These are phyloP conservation scores for Gobius niger DNA, from an alignment of 2,113 vertebrate species.

Conservation along the genomic window DNA sequence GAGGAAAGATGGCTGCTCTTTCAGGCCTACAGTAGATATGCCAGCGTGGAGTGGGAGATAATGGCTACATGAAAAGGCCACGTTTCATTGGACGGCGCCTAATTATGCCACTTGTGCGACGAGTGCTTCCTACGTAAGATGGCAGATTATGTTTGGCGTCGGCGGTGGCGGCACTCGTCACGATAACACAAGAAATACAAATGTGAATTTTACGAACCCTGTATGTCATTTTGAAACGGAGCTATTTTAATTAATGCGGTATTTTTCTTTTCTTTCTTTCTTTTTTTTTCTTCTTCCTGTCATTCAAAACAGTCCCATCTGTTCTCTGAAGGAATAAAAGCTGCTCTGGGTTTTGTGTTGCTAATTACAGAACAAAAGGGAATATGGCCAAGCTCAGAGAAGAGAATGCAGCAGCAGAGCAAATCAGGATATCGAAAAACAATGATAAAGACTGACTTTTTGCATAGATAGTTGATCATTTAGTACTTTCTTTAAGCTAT, in stretches of 20 bases:
- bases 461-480: neutral
- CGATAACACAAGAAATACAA: slow-evolving; percentile 13
- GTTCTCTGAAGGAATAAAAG: slow-evolving; percentile 37
- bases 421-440: slow-evolving; percentile 24
- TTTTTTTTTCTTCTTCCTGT: slow-evolving; percentile 7
- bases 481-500: too few species aligned
- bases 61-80: slow-evolving; percentile 34
- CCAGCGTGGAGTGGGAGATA: slow-evolving; percentile 36
- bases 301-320: slow-evolving; percentile 34
- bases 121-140: slow-evolving; percentile 29
- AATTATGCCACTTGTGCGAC: slow-evolving; percentile 30
- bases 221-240: neutral
- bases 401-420: slow-evolving; percentile 26
- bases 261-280: neutral
- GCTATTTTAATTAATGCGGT: slow-evolving; percentile 20
- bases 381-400: slow-evolving; percentile 26
- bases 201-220: slow-evolving; percentile 23
- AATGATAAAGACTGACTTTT: neutral
- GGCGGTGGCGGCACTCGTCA: neutral
- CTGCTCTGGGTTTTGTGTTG: slow-evolving; percentile 32
- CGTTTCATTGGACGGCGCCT: slow-evolving; percentile 33
- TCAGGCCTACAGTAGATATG: slow-evolving; percentile 24
- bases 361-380: slow-evolving; percentile 29
- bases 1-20: slow-evolving; percentile 6
- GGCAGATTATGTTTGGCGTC: slow-evolving; percentile 10